Conservation (phyloP, 2,888 invertebrate species). For the Sipunculus nudus region DNA sequence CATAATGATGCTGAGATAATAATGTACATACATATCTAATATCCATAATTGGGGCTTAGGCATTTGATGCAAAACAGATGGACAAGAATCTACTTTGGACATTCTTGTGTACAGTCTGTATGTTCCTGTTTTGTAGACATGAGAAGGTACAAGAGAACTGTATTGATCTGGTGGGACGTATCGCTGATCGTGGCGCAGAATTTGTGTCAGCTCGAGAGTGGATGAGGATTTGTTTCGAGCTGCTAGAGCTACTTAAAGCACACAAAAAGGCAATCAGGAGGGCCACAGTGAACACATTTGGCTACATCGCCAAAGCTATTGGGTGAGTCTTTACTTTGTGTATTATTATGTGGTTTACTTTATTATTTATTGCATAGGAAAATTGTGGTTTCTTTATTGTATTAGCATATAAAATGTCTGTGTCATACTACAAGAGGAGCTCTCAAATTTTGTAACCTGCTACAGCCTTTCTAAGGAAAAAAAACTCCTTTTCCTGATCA, state of each 20-base stretch:
- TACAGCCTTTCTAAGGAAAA: too few species aligned
- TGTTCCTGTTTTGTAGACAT: constrained; percentile 68
- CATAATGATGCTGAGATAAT: too few species aligned
- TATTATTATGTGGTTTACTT: too few species aligned
- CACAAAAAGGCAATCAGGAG: constrained; percentile 99
- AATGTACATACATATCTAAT: too few species aligned
- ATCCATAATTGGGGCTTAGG: too few species aligned
- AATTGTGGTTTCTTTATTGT: constrained; percentile 20
- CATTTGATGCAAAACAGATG: too few species aligned
- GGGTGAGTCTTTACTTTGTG: constrained; percentile 73
- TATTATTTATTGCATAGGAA: constrained; percentile 6
- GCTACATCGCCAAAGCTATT: constrained; percentile 99
- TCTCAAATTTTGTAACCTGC: too few species aligned
- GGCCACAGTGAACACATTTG: constrained; percentile 99
- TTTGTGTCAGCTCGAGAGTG: constrained; percentile 99
- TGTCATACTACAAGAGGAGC: too few species aligned
- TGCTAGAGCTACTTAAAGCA: constrained; percentile 94
- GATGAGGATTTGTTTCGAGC: constrained; percentile 99
- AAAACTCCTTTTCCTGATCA: too few species aligned
- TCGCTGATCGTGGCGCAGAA: constrained; percentile 98
- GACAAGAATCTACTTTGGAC: too few species aligned
- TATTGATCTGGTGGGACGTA: constrained; percentile 98
- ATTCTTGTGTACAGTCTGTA: too few species aligned
- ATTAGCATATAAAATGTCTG: too few species aligned
- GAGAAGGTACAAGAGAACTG: constrained; percentile 98